Evolutionary conservation across 2,797 vertebrate genomes (phyloP).

Genomic region (Acipenser oxyrinchus): DNA sequence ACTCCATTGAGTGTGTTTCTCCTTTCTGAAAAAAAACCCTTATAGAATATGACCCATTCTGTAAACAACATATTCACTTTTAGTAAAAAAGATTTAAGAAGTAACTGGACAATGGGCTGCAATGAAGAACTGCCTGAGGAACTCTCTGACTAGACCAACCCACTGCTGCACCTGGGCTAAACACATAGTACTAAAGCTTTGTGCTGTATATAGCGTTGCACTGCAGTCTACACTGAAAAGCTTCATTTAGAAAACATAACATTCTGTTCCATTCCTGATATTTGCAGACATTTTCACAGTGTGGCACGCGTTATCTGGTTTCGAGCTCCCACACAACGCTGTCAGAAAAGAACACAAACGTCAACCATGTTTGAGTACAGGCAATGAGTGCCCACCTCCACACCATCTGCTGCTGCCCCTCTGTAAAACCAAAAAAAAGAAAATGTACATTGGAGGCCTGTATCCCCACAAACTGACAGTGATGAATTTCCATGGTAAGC

Average conservation of each 20-base stretch:
- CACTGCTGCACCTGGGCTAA: not conserved
- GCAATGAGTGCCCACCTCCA: not conserved
- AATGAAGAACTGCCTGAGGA: not conserved
- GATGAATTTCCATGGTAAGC: constrained; percentile 14
- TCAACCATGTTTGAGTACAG: not conserved
- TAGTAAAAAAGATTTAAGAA: not conserved
- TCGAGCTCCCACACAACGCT: not conserved
- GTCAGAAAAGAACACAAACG: not conserved
- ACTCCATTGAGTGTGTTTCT: too few relatives aligned
- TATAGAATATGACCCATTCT: not conserved
- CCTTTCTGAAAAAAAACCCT: too few relatives aligned
- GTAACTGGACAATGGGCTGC: not conserved
- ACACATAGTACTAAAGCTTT: not conserved
- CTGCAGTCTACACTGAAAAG: not conserved
- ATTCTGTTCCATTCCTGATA: not conserved
- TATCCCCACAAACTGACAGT: too few relatives aligned
- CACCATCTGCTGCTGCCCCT: too few relatives aligned
- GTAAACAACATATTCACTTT: not conserved
- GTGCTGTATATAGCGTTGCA: not conserved
- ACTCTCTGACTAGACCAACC: not conserved
- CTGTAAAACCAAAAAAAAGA: too few relatives aligned
- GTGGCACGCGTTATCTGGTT: not conserved
- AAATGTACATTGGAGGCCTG: too few relatives aligned
- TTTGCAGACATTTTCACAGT: constrained; percentile 1
- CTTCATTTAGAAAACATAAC: not conserved